These are phyloP conservation scores for Tromatobia lineatoria DNA, from an alignment of 2,888 invertebrate genomes.

Conservation along the genomic window DNA sequence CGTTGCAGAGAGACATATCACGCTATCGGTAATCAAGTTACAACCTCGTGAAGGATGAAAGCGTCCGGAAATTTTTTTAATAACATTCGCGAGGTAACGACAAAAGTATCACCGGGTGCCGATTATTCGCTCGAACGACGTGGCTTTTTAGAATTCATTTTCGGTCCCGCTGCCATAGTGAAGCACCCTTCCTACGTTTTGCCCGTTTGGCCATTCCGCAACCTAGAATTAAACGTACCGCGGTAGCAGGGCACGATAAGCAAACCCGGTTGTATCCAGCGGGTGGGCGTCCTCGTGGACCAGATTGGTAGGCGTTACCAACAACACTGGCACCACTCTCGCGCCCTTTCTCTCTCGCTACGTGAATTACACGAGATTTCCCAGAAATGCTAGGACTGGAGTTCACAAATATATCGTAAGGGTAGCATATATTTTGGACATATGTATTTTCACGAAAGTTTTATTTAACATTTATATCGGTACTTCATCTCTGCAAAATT, in stretches of 20 bases:
- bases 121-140: constrained; percentile 22
- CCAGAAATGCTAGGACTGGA: not conserved
- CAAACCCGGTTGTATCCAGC: constrained; percentile 64
- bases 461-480: not conserved
- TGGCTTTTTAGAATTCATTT: constrained; percentile 71
- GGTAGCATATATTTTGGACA: not conserved
- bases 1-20: not conserved
- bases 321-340: constrained; percentile 50
- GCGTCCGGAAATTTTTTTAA: constrained; percentile 46
- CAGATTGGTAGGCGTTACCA: constrained; percentile 84
- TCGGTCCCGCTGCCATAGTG: constrained; percentile 44
- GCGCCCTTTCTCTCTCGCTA: constrained; percentile 32
- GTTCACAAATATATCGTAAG: not conserved
- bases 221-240: constrained; percentile 67
- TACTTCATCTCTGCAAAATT: no score
- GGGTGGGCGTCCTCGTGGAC: constrained; percentile 66
- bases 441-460: not conserved
- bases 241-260: constrained; percentile 60
- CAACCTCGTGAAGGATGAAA: constrained; percentile 8
- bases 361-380: constrained; percentile 25
- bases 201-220: constrained; percentile 45
- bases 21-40: constrained; percentile 37
- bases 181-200: not conserved
- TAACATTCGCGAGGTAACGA: constrained; percentile 30
- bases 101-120: constrained; percentile 48